Base-by-base conservation (phyloP, 2,113 vertebrate species). In the Pao palembangensis region DNA sequence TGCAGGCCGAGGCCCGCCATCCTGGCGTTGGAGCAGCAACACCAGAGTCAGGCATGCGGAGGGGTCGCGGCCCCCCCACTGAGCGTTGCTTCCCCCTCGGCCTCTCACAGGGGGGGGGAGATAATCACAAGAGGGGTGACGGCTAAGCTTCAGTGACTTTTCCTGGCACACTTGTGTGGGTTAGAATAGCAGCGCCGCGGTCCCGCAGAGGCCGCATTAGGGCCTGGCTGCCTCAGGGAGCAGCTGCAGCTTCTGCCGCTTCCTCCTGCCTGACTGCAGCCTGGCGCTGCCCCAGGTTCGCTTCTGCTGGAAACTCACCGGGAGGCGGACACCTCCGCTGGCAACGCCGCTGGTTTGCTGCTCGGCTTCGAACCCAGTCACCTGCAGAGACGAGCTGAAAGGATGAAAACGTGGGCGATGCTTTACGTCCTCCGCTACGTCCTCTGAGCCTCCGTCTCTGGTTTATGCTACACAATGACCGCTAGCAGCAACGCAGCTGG, bases 101-200 rank as follows among this genome's bases (percentile, higher is more conserved):
- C 88, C 83, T 79, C 53, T 79, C 79, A 85, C 85, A 82, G 87
- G 74, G 67, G 82, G 82, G 72, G 78, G 82, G 83, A 88, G 75
- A 82, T 83, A 90, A 90, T 91, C 90, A 91, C 81, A 34, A 67
- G 90, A 81, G 34, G 71, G 89, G 76, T 83, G 87, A 85, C 90
- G 86, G 86, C 88, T 81, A 91, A 90, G 92, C 93, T 91, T 89
- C 88, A 91, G 88, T 92, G 91, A 93, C 87, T 86, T 92, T 90
- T 91, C 91, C 93, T 93, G 92, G 91, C 88, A 86, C 87, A 82
- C 88, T 86, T 80, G 58, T 94, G 92, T 91, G 87, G 90, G 90
- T 92, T 95, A 91, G 88, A 89, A 93, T 87, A 93, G 86, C 92
- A 92, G 76, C 76, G 78, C 80, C 75, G 87, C 83, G 71, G 25